Conservation (phyloP, 2,888 invertebrate genomes). For the Euclidia mi region DNA sequence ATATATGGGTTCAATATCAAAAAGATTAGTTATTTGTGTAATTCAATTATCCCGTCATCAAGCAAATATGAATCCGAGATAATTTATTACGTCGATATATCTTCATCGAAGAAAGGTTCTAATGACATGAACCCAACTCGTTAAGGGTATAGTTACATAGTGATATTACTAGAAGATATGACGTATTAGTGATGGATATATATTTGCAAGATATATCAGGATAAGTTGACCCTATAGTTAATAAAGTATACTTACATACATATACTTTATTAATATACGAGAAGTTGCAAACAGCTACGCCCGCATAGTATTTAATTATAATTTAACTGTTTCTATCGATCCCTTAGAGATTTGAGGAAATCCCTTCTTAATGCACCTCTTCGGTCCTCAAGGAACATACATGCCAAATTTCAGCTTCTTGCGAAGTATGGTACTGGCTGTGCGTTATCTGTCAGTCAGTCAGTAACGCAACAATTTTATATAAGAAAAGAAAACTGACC, state of each 20-base stretch:
- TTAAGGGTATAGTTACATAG: conserved; percentile 27
- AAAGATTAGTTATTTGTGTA: conserved; percentile 18
- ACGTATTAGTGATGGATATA: conserved; percentile 3
- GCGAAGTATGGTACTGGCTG: too few species aligned
- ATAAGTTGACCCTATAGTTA: neutral
- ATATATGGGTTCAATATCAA: neutral
- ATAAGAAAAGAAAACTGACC: too few species aligned
- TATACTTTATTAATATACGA: neutral
- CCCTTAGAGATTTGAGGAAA: too few species aligned
- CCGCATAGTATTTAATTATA: too few species aligned
- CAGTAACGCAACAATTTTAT: too few species aligned
- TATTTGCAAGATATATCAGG: conserved; percentile 2
- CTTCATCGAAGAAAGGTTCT: conserved; percentile 28
- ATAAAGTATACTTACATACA: too few species aligned
- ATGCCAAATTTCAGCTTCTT: too few species aligned
- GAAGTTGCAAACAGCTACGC: too few species aligned
- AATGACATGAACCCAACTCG: conserved; percentile 39
- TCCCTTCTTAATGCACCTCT: too few species aligned
- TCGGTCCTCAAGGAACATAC: too few species aligned
- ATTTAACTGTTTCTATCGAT: too few species aligned
- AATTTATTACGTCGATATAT: conserved; percentile 43
- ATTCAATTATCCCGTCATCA: conserved; percentile 39
- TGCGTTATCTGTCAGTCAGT: too few species aligned
- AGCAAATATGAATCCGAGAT: conserved; percentile 28
- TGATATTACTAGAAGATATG: neutral